A percentile compares a stretch with the other conserved stretches of the same genome.
Conservation (phyloP, 2,888 invertebrate species). For the Bimastos eiseni region DNA sequence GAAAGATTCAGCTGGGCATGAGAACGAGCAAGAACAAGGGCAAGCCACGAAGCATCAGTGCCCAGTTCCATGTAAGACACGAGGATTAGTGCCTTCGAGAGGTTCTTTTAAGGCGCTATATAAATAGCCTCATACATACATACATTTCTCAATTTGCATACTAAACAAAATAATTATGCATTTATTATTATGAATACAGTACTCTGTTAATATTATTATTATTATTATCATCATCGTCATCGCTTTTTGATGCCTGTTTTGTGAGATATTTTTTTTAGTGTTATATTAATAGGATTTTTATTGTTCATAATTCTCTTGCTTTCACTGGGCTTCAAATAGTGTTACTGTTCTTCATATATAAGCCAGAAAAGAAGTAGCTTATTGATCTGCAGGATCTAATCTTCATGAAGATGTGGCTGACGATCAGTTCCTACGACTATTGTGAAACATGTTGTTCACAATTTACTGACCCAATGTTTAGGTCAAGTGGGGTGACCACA, state of each 20-base stretch:
- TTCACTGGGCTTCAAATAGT: background rate
- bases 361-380: too few species aligned
- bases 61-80: constrained; percentile 73
- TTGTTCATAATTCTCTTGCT: background rate
- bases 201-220: too few species aligned
- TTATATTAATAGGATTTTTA: background rate
- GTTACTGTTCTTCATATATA: background rate
- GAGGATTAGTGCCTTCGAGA: too few species aligned
- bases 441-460: background rate
- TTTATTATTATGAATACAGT: background rate
- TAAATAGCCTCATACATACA: too few species aligned
- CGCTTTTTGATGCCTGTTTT: too few species aligned
- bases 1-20: constrained; percentile 65
- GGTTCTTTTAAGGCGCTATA: too few species aligned
- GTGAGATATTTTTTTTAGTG: too few species aligned
- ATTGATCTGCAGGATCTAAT: background rate
- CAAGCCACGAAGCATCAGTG: constrained; percentile 85
- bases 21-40: constrained; percentile 56
- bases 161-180: background rate
- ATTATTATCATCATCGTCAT: too few species aligned
- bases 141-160: background rate
- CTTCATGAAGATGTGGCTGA: background rate
- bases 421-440: background rate
- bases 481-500: background rate
- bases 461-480: background rate